Base-by-base conservation (phyloP, 2,113 vertebrate genomes). In the Symphodus melops region DNA sequence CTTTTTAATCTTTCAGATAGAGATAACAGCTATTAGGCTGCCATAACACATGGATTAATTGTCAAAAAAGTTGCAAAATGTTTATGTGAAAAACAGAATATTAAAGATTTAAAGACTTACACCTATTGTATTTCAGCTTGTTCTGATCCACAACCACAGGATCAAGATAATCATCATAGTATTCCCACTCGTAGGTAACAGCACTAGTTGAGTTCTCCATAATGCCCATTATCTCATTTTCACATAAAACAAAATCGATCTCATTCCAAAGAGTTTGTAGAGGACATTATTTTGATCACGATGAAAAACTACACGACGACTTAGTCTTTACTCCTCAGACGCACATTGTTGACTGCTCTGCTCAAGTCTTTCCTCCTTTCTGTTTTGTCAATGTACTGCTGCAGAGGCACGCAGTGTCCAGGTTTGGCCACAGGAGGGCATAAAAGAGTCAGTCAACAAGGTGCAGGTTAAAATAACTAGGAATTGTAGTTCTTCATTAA, bases 151-250 rank as follows among this genome's bases (percentile, higher is more conserved):
- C 97, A 0, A 93, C 87, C 39, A 95, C 79, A 19, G 94, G 94
- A 79, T 98, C 97, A 44, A 96, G 28, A 46, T 98, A 97, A 87
- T 96, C 96, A 79, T 96, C 93, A 17, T 97, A 99, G 78, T 97
- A 97, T 67, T 99, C 88, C 88, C 92, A 91, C 73, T 90, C 88
- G 6, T 87, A 91, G 11, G 75, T 39, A 0, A 90, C 87, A 41
- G 79, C 19, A 14, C 88, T 87, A 23, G 91, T 97, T 3, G 87
- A 87, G 66, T 85, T 84, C 36, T 92, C 93, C 72, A 92, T 94
- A 75, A 86, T 93, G 64, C 23, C 19, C 64, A 49, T 61, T 1
- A 2, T 77, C 9, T 49, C 2, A 33, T 52, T 68, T 28, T 23
- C 7, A 19, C 6, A 56, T 8, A 53, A 10, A 42, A 13, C 1